A percentile compares a stretch with the other conserved stretches of the same genome.
Conservation (phyloP, 2,888 invertebrate genomes). For the Agrochola lota region DNA sequence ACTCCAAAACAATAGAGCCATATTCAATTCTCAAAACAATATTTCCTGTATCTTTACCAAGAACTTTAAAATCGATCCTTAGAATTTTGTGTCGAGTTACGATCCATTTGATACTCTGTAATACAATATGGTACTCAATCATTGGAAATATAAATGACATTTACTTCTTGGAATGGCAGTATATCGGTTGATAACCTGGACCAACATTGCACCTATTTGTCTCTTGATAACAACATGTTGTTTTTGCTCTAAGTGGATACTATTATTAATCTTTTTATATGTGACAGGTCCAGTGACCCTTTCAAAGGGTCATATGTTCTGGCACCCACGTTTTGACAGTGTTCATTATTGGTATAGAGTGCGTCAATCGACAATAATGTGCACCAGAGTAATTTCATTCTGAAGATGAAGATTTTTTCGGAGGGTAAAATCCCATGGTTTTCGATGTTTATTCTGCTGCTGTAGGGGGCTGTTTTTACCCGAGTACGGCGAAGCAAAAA, state of each 20-base stretch:
- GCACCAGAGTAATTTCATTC: not conserved
- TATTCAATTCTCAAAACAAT: not conserved
- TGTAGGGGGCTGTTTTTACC: not conserved
- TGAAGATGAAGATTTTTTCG: not conserved
- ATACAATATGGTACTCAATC: slow-evolving; percentile 47
- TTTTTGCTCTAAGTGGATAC: not conserved
- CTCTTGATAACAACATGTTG: slow-evolving; percentile 22
- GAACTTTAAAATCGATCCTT: slow-evolving; percentile 47
- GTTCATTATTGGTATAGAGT: slow-evolving; percentile 9
- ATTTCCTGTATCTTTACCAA: slow-evolving; percentile 30
- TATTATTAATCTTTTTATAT: slow-evolving; percentile 14
- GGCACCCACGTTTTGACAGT: slow-evolving; percentile 10
- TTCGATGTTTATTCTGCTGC: no score
- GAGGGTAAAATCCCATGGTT: not conserved
- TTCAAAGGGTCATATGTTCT: slow-evolving; percentile 27
- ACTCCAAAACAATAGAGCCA: not conserved
- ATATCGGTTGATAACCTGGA: slow-evolving; percentile 24
- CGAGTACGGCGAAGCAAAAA: no score
- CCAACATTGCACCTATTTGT: slow-evolving; percentile 37
- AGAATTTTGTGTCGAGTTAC: slow-evolving; percentile 34
- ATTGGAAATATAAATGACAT: slow-evolving; percentile 37
- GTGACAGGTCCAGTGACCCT: slow-evolving; percentile 2
- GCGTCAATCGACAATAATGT: not conserved
- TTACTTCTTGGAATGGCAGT: slow-evolving; percentile 43
- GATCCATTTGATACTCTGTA: slow-evolving; percentile 48